A percentile compares a stretch with the other conserved stretches of the same genome.
These are phyloP conservation scores for Clepsis dumicolana DNA, from an alignment of 2,888 invertebrate genomes.

Conservation along the genomic window DNA sequence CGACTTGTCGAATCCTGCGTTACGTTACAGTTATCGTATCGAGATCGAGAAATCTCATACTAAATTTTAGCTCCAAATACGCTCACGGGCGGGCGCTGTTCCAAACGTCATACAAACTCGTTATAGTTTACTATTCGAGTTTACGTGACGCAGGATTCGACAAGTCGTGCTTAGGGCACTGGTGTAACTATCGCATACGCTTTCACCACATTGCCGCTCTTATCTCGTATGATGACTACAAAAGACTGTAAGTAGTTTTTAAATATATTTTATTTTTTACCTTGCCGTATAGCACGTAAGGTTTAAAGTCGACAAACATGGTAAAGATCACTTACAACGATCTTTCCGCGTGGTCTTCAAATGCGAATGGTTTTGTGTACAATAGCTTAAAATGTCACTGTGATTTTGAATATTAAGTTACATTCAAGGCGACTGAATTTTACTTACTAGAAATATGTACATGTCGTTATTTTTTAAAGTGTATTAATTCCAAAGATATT, in stretches of 20 bases:
- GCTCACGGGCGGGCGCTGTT: too few species aligned
- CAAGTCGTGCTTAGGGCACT: too few species aligned
- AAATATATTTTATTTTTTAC: not conserved
- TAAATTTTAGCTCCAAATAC: too few species aligned
- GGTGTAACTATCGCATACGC: slow-evolving; percentile 9
- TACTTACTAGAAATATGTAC: too few species aligned
- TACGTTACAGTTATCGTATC: too few species aligned
- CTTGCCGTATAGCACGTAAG: not conserved
- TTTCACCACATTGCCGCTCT: not conserved
- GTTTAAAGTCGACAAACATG: not conserved
- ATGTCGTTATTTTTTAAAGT: too few species aligned
- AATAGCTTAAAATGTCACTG: not conserved
- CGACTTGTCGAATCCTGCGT: too few species aligned
- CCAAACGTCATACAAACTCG: not conserved
- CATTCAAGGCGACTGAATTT: too few species aligned
- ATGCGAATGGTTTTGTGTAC: not conserved
- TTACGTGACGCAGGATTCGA: too few species aligned
- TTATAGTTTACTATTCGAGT: too few species aligned
- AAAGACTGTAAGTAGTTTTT: slow-evolving; percentile 3
- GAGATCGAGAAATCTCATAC: too few species aligned
- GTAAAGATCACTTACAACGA: not conserved
- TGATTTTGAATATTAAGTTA: not conserved
- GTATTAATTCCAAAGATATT: too few species aligned
- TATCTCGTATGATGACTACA: slow-evolving; percentile 15
- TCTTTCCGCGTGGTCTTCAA: not conserved